A percentile compares a stretch with the other conserved stretches of the same genome.
These are phyloP conservation scores for Chrysemys picta DNA, from an alignment of 2,113 vertebrate genomes.

Conservation along the genomic window DNA sequence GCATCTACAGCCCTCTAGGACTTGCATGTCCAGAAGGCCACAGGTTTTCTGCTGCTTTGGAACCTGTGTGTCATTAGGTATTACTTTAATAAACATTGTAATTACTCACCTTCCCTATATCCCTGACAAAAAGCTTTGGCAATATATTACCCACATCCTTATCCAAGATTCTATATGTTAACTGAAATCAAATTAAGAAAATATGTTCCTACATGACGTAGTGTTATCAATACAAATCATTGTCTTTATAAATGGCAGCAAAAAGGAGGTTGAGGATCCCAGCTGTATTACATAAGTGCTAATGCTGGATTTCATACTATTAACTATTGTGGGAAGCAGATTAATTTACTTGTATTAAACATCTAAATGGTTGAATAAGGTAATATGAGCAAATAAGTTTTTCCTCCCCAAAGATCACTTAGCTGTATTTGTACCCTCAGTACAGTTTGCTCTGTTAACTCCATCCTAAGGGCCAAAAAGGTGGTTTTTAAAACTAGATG, in stretches of 20 bases:
- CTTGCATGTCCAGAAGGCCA: accelerated
- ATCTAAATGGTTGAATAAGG: constrained; percentile 33
- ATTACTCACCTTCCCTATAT: neutral
- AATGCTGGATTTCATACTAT: constrained; percentile 65
- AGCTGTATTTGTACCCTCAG: neutral
- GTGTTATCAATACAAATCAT: neutral
- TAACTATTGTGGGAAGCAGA: constrained; percentile 56
- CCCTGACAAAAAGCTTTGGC: neutral
- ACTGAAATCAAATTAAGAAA: constrained; percentile 20
- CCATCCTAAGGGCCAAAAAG: neutral
- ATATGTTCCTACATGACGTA: neutral
- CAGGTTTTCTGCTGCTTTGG: neutral
- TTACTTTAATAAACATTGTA: neutral
- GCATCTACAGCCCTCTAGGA: too few species aligned
- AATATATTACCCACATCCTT: neutral
- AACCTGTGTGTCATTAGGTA: accelerated
- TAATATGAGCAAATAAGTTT: constrained; percentile 32
- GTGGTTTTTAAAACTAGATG: neutral
- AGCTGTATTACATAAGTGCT: constrained; percentile 59
- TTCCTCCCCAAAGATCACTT: neutral
- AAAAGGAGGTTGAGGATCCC: constrained; percentile 29
- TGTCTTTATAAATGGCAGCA: neutral
- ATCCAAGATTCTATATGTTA: neutral
- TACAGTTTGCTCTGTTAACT: neutral
- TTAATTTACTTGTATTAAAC: constrained; percentile 49